Evolutionary conservation across 2,888 invertebrate species (phyloP), one percentile per base, ranked within the genome.

Genomic region (Tineola bisselliella): DNA sequence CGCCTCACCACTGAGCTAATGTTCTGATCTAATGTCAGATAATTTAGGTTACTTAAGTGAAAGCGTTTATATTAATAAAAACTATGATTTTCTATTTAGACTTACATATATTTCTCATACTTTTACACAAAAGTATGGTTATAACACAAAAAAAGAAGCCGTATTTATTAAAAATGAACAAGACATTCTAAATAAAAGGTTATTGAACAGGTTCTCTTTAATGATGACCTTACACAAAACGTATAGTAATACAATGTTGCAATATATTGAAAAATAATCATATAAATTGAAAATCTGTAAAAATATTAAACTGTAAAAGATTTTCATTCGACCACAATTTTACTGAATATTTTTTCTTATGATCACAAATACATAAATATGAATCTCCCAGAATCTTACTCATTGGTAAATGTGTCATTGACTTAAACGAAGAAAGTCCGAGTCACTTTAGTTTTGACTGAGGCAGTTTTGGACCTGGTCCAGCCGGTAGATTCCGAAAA

Each of bases 401-500:
- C 61, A 65, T 63, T 58, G 58, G 58, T 31, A 33, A 58, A 58
- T 58, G 67, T 77, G 80, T 79, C 79, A 81, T 81, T 86, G 86
- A 84, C 78, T 83, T 82, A 19, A 82, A 71, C 70, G 75, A 70
- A 75, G 74, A 81, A 81, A 81, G 79, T 83, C 80, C 77, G 81
- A 77, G 71, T 77, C 74, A 67, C 73, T 78, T 74, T 73, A 77
- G 78, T 77, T 77, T 74, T 70, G 70, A 70, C 71, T 69, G 18
- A 44, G 59, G 59, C 12, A 71, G 71, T 77, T 79, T 86, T 87
- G 86, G 86, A 84, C 77, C 74, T 72, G 74, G 77, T 87, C 86
- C 86, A 87, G 86, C 73, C 75, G 72, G 70, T 75, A n/a, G 48
- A 44, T 74, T 83, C 79, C 78, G 73, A 77, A 86, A 87, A 87